Percentiles rank a stretch among this genome's conserved stretches.
phyloP scores from a whole-genome alignment of 64 coral and sea anemone genomes.

The Montipora foliosa region DNA sequence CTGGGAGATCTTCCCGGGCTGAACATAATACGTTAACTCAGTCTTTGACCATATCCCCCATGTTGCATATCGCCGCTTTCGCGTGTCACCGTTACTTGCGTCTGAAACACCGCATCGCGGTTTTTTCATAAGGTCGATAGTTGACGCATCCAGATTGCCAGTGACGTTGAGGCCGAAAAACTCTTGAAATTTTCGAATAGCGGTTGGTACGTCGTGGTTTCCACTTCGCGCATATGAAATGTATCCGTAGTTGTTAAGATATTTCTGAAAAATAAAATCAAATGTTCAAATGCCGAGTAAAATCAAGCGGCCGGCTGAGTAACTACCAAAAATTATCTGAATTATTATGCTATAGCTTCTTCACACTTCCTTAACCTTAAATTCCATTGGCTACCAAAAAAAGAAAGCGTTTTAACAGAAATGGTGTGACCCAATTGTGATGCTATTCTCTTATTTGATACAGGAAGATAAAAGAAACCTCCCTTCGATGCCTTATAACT shows the following conservation, averaged over 20 bases:
- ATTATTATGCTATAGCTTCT: too few relatives aligned
- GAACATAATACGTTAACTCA: constrained; percentile 11
- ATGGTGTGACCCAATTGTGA: too few relatives aligned
- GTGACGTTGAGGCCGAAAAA: constrained; percentile 71
- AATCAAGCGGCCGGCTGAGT: too few relatives aligned
- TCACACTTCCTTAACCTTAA: too few relatives aligned
- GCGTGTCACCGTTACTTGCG: neutral
- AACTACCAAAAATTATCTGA: too few relatives aligned
- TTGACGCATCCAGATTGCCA: constrained; percentile 67
- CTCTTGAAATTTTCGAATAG: constrained; percentile 83
- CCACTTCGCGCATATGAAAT: constrained; percentile 70
- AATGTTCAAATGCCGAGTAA: too few relatives aligned
- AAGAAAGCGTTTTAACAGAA: too few relatives aligned
- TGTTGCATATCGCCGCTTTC: neutral
- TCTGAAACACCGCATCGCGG: constrained; percentile 84
- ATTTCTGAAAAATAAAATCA: constrained; percentile 37
- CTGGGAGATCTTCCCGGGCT: constrained; percentile 39
- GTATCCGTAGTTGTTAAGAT: constrained; percentile 70
- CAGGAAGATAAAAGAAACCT: too few relatives aligned
- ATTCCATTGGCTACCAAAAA: too few relatives aligned
- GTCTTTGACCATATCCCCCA: constrained; percentile 5
- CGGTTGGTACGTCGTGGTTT: constrained; percentile 67
- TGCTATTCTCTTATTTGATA: too few relatives aligned
- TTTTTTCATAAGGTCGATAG: constrained; percentile 76
- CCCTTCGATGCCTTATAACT: too few relatives aligned